Evolutionary conservation across 1,140 invertebrate genomes (phyloP).

Genomic region (Periplaneta americana): DNA sequence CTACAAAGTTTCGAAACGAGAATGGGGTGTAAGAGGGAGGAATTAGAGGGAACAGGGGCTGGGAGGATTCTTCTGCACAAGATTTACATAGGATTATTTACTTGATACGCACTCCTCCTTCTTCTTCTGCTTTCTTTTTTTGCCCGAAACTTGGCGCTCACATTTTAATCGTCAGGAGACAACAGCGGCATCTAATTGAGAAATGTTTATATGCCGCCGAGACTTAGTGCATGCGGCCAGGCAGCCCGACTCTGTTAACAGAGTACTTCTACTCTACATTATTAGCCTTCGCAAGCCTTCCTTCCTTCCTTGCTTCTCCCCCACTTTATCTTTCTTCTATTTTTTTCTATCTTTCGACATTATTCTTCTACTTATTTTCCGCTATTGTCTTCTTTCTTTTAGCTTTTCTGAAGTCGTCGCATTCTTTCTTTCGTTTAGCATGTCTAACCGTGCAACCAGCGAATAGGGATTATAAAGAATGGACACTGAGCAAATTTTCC

Average conservation of each 20-base stretch:
- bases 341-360: background rate
- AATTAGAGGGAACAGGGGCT: background rate
- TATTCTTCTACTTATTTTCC: too few relatives aligned
- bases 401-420: too few relatives aligned
- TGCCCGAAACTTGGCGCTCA: background rate
- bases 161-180: too few relatives aligned
- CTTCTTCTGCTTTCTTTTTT: background rate
- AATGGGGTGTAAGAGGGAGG: background rate
- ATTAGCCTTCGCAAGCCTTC: background rate
- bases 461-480: too few relatives aligned
- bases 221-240: too few relatives aligned
- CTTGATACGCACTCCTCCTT: background rate
- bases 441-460: too few relatives aligned
- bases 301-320: background rate
- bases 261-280: too few relatives aligned
- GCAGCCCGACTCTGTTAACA: too few relatives aligned
- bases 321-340: background rate
- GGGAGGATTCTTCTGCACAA: background rate
- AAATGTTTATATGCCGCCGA: background rate
- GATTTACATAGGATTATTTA: background rate
- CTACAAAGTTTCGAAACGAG: background rate
- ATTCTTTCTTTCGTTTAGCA: too few relatives aligned
- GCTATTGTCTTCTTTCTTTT: too few relatives aligned
- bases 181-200: background rate
- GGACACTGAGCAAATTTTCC: too few relatives aligned